phyloP scores from a whole-genome alignment of 2,113 vertebrate species.

The Chloropsis hardwickii region DNA sequence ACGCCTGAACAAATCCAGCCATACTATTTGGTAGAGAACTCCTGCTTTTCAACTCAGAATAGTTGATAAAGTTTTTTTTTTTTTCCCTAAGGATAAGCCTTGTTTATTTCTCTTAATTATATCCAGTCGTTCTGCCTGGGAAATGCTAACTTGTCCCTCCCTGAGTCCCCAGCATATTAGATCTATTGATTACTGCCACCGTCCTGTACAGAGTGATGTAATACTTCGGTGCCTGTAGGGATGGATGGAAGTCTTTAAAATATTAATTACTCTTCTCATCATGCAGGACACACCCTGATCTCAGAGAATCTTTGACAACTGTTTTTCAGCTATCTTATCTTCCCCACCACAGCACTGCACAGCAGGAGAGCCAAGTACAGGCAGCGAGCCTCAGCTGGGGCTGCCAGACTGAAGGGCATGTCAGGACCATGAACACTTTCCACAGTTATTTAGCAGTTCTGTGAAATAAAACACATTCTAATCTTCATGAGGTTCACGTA shows the following conservation, averaged over 20 bases:
- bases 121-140: neutral
- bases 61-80: neutral
- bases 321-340: constrained; percentile 15
- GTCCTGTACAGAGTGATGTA: constrained; percentile 6
- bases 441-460: neutral
- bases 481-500: neutral
- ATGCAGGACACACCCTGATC: neutral
- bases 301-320: neutral
- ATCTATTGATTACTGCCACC: constrained; percentile 40
- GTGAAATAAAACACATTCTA: neutral
- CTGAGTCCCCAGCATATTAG: neutral
- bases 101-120: constrained; percentile 46
- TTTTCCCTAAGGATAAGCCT: neutral
- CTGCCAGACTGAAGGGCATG: neutral
- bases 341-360: neutral
- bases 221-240: constrained; percentile 15
- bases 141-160: neutral
- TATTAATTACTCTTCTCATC: constrained; percentile 55
- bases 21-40: neutral
- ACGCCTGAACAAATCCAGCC: neutral
- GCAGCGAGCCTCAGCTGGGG: neutral
- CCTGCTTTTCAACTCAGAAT: neutral
- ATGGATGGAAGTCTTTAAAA: constrained; percentile 58
- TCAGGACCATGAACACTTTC: neutral
- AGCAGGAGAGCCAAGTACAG: neutral